Evolutionary conservation across 1,140 invertebrate species (phyloP).

Genomic region (Aphaenogaster ashmeadi): DNA sequence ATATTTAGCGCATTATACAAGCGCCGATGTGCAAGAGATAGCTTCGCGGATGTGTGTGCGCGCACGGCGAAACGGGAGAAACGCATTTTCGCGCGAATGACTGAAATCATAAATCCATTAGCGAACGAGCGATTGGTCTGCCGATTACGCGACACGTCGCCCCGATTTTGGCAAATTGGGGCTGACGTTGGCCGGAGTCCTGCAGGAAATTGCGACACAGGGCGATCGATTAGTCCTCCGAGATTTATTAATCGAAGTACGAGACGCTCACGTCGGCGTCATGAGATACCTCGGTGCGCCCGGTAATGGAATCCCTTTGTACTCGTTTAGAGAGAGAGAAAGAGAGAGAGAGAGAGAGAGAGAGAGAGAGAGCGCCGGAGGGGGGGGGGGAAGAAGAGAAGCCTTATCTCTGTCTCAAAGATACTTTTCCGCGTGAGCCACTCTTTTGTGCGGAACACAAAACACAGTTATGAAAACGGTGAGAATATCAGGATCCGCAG

Average conservation of each 20-base stretch:
- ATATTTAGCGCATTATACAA: slow-evolving; percentile 42
- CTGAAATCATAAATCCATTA: slow-evolving; percentile 80
- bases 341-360: not conserved
- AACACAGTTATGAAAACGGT: slow-evolving; percentile 29
- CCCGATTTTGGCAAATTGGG: slow-evolving; percentile 72
- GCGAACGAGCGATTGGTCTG: slow-evolving; percentile 55
- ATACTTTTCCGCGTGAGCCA: slow-evolving; percentile 43
- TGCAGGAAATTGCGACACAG: slow-evolving; percentile 69
- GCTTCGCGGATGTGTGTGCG: not conserved
- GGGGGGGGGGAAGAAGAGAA: not conserved
- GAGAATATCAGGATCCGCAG: slow-evolving; percentile 7
- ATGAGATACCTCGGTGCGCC: slow-evolving; percentile 14
- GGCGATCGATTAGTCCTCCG: slow-evolving; percentile 62
- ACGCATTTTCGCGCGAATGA: slow-evolving; percentile 25
- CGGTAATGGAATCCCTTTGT: slow-evolving; percentile 56
- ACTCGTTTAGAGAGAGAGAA: slow-evolving; percentile 3
- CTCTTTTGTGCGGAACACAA: slow-evolving; percentile 29
- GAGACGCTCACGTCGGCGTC: slow-evolving; percentile 40
- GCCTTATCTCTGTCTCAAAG: slow-evolving; percentile 32
- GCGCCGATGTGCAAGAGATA: slow-evolving; percentile 2
- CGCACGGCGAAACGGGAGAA: not conserved
- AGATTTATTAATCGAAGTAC: slow-evolving; percentile 62
- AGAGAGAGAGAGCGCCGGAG: not conserved
- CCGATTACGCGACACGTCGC: slow-evolving; percentile 64
- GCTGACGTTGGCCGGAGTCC: slow-evolving; percentile 38